Evolutionary conservation across 2,113 vertebrate species (phyloP).

Genomic region (Cacatua alba): DNA sequence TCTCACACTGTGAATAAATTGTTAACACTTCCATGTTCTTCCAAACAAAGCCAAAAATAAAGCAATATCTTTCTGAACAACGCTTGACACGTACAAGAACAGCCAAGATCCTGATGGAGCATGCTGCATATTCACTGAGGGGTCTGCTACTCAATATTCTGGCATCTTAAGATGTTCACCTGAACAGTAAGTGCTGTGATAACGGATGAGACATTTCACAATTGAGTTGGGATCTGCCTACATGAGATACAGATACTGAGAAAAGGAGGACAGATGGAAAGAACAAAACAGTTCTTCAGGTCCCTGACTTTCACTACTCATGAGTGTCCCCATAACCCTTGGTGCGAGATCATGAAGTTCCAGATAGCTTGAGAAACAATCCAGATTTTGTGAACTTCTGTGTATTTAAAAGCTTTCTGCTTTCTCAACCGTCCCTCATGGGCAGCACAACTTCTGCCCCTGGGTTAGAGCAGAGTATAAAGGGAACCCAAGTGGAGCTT

Average conservation of each 20-base stretch:
- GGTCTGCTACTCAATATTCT: conserved; percentile 38
- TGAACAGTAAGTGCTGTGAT: neutral
- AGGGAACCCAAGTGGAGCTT: neutral
- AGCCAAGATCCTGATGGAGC: conserved; percentile 5
- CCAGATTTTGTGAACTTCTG: neutral
- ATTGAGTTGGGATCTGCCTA: conserved; percentile 43
- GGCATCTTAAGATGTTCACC: conserved; percentile 8
- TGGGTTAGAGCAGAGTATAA: neutral
- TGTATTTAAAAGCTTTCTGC: neutral
- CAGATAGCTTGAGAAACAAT: neutral
- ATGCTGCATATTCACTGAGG: neutral
- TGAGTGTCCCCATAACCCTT: neutral
- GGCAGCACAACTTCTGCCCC: neutral
- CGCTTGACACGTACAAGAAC: neutral
- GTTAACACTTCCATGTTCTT: conserved; percentile 31
- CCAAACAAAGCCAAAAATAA: conserved; percentile 50
- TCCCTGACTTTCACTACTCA: neutral
- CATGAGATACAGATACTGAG: neutral
- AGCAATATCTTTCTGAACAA: neutral
- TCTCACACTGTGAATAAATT: conserved; percentile 59
- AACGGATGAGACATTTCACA: conserved; percentile 42
- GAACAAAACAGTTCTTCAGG: neutral
- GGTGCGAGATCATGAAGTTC: neutral
- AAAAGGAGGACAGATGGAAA: conserved; percentile 29
- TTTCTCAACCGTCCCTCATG: neutral